Conservation (phyloP, 2,888 invertebrate species). For the Amiota minor region DNA sequence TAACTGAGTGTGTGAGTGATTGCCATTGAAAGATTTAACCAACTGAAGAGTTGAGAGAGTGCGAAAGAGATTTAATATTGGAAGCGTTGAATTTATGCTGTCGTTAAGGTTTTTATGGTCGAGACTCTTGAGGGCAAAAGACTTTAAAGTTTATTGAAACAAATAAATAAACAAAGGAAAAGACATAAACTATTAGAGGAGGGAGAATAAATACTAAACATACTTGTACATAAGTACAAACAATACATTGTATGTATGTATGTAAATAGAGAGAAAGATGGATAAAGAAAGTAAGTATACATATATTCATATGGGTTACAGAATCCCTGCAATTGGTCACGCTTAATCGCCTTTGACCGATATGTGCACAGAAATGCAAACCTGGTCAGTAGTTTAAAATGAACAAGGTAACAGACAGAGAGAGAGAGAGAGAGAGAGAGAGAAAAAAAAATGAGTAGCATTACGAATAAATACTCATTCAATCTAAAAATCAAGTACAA, state of each 20-base stretch:
- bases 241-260: no score
- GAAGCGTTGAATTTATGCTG: neutral
- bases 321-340: constrained; percentile 58
- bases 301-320: neutral
- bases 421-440: constrained; percentile 9
- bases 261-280: neutral
- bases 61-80: neutral
- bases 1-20: no score
- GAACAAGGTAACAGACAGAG: no score
- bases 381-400: neutral
- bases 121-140: neutral
- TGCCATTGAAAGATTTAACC: no score
- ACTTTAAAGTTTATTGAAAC: neutral
- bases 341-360: constrained; percentile 56
- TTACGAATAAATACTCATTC: constrained; percentile 10
- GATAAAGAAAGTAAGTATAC: constrained; percentile 32
- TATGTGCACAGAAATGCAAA: neutral
- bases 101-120: constrained; percentile 43
- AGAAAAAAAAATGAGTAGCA: constrained; percentile 14
- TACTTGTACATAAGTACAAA: no score
- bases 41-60: no score
- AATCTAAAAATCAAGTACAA: constrained; percentile 10
- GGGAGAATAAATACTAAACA: no score
- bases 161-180: no score
- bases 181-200: no score